Evolutionary conservation across 2,888 invertebrate genomes (phyloP).

Genomic region (Sepiola atlantica): DNA sequence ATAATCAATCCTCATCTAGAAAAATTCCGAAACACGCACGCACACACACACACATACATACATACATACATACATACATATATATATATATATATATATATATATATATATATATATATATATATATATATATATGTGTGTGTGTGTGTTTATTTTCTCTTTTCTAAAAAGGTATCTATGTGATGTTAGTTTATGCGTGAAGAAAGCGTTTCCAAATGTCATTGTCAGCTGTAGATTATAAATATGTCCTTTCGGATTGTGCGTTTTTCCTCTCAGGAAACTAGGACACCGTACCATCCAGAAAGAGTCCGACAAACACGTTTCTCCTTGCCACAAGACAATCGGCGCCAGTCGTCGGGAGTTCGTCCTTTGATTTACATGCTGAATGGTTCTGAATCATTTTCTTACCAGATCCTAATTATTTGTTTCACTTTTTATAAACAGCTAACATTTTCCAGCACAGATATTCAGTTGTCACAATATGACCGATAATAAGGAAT

Average conservation of each 20-base stretch:
- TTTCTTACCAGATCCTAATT: not conserved
- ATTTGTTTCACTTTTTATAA: not conserved
- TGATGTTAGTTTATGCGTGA: not conserved
- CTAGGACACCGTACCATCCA: not conserved
- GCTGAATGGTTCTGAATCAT: not conserved
- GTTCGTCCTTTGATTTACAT: not conserved
- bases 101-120: too few relatives aligned
- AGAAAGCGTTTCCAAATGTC: not conserved
- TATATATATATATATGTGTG: too few relatives aligned
- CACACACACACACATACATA: too few relatives aligned
- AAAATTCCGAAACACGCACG: too few relatives aligned
- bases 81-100: too few relatives aligned
- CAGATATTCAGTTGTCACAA: not conserved
- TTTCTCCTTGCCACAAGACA: not conserved
- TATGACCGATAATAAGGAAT: not conserved
- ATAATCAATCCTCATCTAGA: too few relatives aligned
- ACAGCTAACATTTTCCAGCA: not conserved
- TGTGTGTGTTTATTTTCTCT: too few relatives aligned
- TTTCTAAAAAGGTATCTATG: not conserved
- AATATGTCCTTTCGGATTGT: not conserved
- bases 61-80: too few relatives aligned
- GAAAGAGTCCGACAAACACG: not conserved
- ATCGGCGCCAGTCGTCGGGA: not conserved
- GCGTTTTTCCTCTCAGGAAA: not conserved
- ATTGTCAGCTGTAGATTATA: not conserved